Conservation (phyloP, 1,140 invertebrate genomes). For the Calephelis virginiensis region DNA sequence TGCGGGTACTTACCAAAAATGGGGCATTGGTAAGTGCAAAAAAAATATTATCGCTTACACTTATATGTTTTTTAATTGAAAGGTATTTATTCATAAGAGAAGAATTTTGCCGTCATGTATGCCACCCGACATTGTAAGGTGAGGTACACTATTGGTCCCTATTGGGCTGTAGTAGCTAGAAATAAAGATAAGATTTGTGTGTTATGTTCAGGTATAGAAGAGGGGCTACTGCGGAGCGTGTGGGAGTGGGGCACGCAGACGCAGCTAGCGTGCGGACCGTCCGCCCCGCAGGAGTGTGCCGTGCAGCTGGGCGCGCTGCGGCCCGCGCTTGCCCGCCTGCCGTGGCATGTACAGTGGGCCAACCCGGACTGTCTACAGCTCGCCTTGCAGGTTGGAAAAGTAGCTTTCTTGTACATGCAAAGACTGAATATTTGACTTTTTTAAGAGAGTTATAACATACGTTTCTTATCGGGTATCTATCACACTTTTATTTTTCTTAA, state of each 20-base stretch:
- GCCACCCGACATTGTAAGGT: too few relatives aligned
- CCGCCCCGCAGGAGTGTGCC: conserved; percentile 30
- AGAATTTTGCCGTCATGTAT: too few relatives aligned
- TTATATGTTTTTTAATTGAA: too few relatives aligned
- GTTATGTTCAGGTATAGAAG: conserved; percentile 35
- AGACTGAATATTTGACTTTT: too few relatives aligned
- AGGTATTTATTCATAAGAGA: too few relatives aligned
- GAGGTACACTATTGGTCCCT: too few relatives aligned
- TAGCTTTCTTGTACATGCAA: too few relatives aligned
- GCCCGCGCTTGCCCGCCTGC: conserved; percentile 28
- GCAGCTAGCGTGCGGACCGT: conserved; percentile 18
- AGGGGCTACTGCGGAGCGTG: conserved; percentile 38
- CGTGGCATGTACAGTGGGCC: conserved; percentile 1
- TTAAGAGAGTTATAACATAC: too few relatives aligned
- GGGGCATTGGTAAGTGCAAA: neutral
- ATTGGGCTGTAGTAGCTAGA: too few relatives aligned
- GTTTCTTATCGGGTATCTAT: too few relatives aligned
- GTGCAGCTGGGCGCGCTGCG: conserved; percentile 49
- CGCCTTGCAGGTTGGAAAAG: conserved; percentile 9
- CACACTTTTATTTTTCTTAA: too few relatives aligned
- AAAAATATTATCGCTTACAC: too few relatives aligned
- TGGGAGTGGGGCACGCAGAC: conserved; percentile 44
- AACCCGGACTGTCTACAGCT: conserved; percentile 5
- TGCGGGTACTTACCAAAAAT: neutral
- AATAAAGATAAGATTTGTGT: neutral